phyloP scores from a whole-genome alignment of 2,888 invertebrate species.

The Microdon myrmicae region DNA sequence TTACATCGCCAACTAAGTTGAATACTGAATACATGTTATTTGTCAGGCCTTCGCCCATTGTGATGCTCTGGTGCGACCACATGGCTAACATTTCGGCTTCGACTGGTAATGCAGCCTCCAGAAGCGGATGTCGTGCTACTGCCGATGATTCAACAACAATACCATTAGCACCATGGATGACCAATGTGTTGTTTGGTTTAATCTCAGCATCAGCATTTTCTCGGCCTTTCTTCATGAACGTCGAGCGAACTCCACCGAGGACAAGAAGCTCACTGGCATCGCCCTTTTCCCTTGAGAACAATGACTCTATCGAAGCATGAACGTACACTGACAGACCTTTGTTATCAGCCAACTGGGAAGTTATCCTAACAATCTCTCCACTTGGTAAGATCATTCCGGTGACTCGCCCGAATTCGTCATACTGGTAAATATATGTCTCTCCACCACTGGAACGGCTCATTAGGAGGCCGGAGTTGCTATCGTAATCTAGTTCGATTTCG shows the following conservation, averaged over 20 bases:
- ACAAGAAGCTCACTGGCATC: conserved; percentile 72
- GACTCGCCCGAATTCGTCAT: conserved; percentile 88
- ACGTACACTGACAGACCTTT: conserved; percentile 82
- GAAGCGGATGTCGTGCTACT: conserved; percentile 81
- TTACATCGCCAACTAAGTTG: conserved; percentile 84
- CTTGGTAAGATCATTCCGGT: conserved; percentile 89
- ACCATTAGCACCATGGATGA: conserved; percentile 80
- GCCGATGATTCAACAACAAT: conserved; percentile 81
- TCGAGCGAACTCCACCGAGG: conserved; percentile 74
- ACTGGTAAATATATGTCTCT: conserved; percentile 90
- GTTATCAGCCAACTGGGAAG: conserved; percentile 80
- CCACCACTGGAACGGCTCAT: conserved; percentile 86
- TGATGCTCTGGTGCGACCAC: conserved; percentile 86
- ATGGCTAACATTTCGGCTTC: conserved; percentile 91
- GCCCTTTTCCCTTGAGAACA: conserved; percentile 70
- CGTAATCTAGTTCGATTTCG: conserved; percentile 90
- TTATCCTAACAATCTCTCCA: conserved; percentile 85
- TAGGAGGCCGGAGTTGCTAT: conserved; percentile 86
- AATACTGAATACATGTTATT: conserved; percentile 86
- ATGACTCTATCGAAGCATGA: conserved; percentile 70
- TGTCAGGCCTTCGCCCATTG: conserved; percentile 78
- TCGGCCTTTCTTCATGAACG: conserved; percentile 76
- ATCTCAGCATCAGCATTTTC: conserved; percentile 80
- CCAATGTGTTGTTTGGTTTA: conserved; percentile 81
- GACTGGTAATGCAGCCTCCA: conserved; percentile 85